Percentiles rank a stretch among this genome's conserved stretches.
These are phyloP conservation scores for Epinephelus coioides DNA, from an alignment of 2,797 vertebrate genomes.

Conservation along the genomic window DNA sequence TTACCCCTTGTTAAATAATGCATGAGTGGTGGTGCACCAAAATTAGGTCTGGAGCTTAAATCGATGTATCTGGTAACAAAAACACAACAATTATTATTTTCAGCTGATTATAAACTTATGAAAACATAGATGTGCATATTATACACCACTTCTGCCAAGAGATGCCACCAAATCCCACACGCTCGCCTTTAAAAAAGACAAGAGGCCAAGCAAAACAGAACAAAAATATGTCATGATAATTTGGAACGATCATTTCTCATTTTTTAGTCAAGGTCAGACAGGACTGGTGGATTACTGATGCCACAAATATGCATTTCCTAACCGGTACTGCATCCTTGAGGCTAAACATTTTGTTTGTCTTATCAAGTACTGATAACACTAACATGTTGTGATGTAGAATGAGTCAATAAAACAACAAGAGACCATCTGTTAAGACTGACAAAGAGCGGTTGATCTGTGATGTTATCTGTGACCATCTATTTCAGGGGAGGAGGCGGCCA, in stretches of 20 bases:
- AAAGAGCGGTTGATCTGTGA: not conserved
- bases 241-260: not conserved
- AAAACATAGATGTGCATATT: too few species aligned
- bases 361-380: conserved; percentile 23
- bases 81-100: too few species aligned
- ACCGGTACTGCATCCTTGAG: not conserved
- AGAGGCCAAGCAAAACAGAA: not conserved
- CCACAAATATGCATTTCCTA: not conserved
- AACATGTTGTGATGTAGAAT: not conserved
- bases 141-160: too few species aligned
- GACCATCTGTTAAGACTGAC: conserved; percentile 7
- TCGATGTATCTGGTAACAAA: too few species aligned
- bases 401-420: conserved; percentile 9
- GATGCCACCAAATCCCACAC: too few species aligned
- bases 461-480: not conserved
- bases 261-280: not conserved
- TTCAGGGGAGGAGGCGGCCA: too few species aligned
- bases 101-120: too few species aligned
- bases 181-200: not conserved
- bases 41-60: too few species aligned
- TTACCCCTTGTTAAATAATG: too few species aligned
- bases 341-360: not conserved
- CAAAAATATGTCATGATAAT: too few species aligned
- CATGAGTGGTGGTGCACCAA: too few species aligned
- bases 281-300: not conserved